Conservation (phyloP, 2,888 invertebrate species). For the Agonum fuliginosum region DNA sequence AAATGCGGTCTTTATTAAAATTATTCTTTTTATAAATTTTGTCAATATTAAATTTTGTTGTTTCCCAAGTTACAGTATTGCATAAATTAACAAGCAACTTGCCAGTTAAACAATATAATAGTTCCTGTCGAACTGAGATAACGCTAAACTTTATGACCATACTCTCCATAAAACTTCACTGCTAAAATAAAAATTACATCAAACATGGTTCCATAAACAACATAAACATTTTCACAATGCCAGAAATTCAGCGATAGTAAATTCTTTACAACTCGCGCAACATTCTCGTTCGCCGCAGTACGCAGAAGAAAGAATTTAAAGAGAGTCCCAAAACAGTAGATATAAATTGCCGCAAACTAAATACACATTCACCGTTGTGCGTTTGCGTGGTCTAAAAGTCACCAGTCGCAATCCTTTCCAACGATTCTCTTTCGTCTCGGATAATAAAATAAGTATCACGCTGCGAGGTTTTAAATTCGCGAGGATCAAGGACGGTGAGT, state of each 20-base stretch:
- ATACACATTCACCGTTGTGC: constrained; percentile 40
- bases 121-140: too few species aligned
- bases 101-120: too few species aligned
- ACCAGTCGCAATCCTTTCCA: constrained; percentile 20
- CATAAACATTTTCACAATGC: constrained; percentile 34
- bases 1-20: too few species aligned
- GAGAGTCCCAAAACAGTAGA: constrained; percentile 39
- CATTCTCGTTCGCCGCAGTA: not conserved
- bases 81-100: too few species aligned
- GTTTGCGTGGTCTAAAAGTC: not conserved
- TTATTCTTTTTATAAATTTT: too few species aligned
- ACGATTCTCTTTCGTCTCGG: constrained; percentile 1
- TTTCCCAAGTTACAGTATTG: too few species aligned
- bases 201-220: not conserved
- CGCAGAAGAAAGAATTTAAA: constrained; percentile 32
- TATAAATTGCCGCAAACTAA: constrained; percentile 49
- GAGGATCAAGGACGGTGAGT: constrained; percentile 5
- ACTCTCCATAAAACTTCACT: too few species aligned
- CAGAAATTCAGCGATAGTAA: constrained; percentile 29
- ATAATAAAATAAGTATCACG: constrained; percentile 55
- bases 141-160: too few species aligned
- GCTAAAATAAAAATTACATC: constrained; percentile 23
- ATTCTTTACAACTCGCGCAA: constrained; percentile 15
- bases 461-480: constrained; percentile 32
- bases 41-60: too few species aligned